Percentiles rank a stretch among this genome's conserved stretches.
These are phyloP conservation scores for Diaperis boleti DNA, from an alignment of 2,888 invertebrate species.

Conservation along the genomic window DNA sequence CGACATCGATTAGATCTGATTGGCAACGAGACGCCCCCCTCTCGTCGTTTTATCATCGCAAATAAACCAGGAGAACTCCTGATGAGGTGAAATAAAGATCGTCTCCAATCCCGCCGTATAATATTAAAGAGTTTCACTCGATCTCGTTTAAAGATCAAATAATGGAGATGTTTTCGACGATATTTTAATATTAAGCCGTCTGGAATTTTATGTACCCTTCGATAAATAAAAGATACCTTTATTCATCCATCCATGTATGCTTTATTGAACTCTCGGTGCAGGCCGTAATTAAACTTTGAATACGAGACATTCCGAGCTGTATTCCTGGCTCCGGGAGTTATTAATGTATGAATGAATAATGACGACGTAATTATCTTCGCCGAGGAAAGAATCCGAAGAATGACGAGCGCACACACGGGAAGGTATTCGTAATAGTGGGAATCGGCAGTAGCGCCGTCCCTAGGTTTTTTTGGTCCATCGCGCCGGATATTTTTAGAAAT, in stretches of 20 bases:
- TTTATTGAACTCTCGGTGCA: conserved; percentile 59
- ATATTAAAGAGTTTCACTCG: conserved; percentile 55
- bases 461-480: background rate
- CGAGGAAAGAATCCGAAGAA: conserved; percentile 15
- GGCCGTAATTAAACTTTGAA: conserved; percentile 55
- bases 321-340: conserved; percentile 38
- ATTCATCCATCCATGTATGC: conserved; percentile 59
- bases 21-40: conserved; percentile 56
- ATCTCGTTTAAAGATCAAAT: conserved; percentile 56
- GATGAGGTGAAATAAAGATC: conserved; percentile 34
- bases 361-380: conserved; percentile 40
- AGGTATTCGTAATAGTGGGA: conserved; percentile 15
- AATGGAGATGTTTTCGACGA: conserved; percentile 59
- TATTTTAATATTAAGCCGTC: conserved; percentile 60
- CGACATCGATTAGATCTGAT: conserved; percentile 67
- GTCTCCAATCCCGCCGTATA: conserved; percentile 34
- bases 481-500: conserved; percentile 5
- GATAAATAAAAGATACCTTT: conserved; percentile 57
- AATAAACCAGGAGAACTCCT: conserved; percentile 26
- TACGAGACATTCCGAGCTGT: conserved; percentile 45
- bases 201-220: conserved; percentile 58
- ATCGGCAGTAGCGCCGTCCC: background rate
- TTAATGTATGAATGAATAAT: conserved; percentile 44
- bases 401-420: conserved; percentile 15
- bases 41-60: conserved; percentile 36